A percentile compares a stretch with the other conserved stretches of the same genome.
Evolutionary conservation across 2,113 vertebrate species (phyloP).

Genomic region (Rhadina sibilatrix): DNA sequence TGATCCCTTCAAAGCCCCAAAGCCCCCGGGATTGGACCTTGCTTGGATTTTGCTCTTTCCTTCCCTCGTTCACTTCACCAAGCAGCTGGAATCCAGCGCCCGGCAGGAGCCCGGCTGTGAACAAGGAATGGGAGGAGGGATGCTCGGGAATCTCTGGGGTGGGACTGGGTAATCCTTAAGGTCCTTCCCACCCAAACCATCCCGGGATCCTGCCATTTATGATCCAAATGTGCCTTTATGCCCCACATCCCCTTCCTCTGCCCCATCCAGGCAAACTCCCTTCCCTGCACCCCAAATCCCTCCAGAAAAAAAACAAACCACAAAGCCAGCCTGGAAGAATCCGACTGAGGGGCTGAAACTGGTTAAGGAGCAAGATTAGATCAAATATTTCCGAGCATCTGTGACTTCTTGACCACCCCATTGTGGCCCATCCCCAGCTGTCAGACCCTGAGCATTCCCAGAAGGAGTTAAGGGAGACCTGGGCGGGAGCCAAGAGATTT

Average conservation of each 20-base stretch:
- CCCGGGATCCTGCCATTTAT: neutral
- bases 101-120: neutral
- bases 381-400: constrained; percentile 15
- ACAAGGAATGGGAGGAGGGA: neutral
- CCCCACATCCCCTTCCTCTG: neutral
- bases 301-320: neutral
- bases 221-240: neutral
- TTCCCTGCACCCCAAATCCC: neutral
- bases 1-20: neutral
- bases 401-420: neutral
- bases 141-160: neutral
- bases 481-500: constrained; percentile 20
- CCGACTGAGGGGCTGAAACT: neutral
- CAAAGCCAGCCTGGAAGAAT: neutral
- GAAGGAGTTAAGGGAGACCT: constrained; percentile 23
- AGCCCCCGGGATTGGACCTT: neutral
- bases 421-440: neutral
- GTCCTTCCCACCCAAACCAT: neutral
- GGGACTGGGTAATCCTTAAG: neutral
- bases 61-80: neutral
- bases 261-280: neutral
- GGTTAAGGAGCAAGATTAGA: constrained; percentile 16
- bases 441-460: constrained; percentile 29
- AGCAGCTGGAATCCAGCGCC: neutral
- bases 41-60: neutral